Conservation (phyloP, 2,797 vertebrate genomes). For the Bradypus variegatus region DNA sequence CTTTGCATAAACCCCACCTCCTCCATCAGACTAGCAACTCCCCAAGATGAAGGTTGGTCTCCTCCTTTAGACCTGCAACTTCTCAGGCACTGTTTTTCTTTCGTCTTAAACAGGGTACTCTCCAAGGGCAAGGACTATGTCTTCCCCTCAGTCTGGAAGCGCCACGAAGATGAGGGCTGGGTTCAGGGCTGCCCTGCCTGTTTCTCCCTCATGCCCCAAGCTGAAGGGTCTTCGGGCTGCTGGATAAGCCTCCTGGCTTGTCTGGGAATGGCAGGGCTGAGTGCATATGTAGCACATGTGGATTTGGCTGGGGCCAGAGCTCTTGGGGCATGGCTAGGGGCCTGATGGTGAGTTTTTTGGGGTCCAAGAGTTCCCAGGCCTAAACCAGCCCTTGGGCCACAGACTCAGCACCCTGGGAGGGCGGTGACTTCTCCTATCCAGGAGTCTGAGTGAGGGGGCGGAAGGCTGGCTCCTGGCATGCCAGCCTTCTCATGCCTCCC, state of each 20-base stretch:
- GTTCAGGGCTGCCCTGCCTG: neutral
- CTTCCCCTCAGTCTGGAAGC: neutral
- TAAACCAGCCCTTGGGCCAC: neutral
- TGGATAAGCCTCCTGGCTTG: neutral
- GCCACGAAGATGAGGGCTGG: neutral
- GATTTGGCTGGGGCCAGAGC: neutral
- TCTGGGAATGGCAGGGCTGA: neutral
- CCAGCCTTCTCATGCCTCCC: neutral
- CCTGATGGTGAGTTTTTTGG: neutral
- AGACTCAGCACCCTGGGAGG: neutral
- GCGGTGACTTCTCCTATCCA: neutral
- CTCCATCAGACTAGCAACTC: neutral
- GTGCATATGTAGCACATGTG: neutral
- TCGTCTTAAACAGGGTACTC: neutral
- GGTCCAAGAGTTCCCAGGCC: neutral
- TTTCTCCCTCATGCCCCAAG: neutral
- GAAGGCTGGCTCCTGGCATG: neutral
- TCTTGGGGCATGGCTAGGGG: neutral
- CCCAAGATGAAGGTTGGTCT: neutral
- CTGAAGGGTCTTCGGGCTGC: too few species aligned
- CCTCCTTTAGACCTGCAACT: neutral
- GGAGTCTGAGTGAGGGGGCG: neutral
- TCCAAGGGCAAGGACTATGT: neutral
- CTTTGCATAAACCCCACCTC: neutral
- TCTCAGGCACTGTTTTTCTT: neutral